Percentiles rank a stretch among this genome's conserved stretches.
Evolutionary conservation across 2,888 invertebrate genomes (phyloP).

Genomic region (Meteorus cinctellus): DNA sequence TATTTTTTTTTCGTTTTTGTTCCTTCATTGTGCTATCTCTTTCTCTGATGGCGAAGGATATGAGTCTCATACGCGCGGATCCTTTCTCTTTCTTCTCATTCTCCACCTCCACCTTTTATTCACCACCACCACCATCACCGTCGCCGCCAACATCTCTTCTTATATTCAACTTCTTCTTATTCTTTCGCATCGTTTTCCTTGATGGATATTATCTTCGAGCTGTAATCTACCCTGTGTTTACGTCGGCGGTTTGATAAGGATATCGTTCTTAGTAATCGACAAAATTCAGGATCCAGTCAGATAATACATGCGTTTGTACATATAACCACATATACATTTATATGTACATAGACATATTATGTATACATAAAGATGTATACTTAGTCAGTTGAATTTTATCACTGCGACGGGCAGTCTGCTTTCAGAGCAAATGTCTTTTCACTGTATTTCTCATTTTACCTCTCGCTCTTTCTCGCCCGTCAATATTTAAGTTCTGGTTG

Average conservation of each 20-base stretch:
- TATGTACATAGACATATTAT: not conserved
- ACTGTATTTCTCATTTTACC: not conserved
- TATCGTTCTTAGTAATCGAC: constrained; percentile 21
- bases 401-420: constrained; percentile 6
- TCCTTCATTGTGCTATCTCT: not conserved
- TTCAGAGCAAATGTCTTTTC: not conserved
- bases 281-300: constrained; percentile 18
- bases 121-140: not conserved
- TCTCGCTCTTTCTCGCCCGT: not conserved
- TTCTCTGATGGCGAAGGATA: constrained; percentile 15
- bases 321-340: not conserved
- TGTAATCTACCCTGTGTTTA: constrained; percentile 52
- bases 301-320: constrained; percentile 2
- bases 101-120: not conserved
- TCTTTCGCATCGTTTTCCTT: constrained; percentile 45
- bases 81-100: constrained; percentile 27
- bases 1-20: not conserved
- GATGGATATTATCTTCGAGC: constrained; percentile 52
- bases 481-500: constrained; percentile 22
- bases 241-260: constrained; percentile 36
- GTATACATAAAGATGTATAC: constrained; percentile 2
- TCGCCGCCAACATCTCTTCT: constrained; percentile 18
- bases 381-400: not conserved
- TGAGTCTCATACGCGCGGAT: constrained; percentile 21
- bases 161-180: constrained; percentile 36